Percentiles rank a stretch among this genome's conserved stretches.
These are phyloP conservation scores for Thamnophis sirtalis DNA, from an alignment of 2,113 vertebrate species.

Conservation along the genomic window DNA sequence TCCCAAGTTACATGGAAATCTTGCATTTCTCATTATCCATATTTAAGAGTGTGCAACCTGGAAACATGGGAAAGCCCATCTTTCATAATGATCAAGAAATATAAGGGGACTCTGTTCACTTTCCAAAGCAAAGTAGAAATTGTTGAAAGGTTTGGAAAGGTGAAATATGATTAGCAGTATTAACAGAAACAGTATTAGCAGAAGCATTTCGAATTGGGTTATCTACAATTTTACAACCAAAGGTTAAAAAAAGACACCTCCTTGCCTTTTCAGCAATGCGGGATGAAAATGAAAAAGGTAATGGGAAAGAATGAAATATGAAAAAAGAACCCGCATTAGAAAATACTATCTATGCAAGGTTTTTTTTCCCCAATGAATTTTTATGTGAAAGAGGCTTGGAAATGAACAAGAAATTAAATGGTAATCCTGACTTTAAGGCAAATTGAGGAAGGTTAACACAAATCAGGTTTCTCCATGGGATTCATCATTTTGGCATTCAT, in stretches of 20 bases:
- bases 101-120: not conserved
- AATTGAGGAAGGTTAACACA: not conserved
- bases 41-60: not conserved
- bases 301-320: slow-evolving; percentile 8
- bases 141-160: slow-evolving; percentile 18
- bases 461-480: not conserved
- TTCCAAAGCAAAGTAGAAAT: slow-evolving; percentile 25
- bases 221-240: slow-evolving; percentile 4
- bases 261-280: slow-evolving; percentile 1
- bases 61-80: not conserved
- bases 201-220: slow-evolving; percentile 7
- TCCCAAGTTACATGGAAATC: not conserved
- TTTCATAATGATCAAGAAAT: slow-evolving; percentile 20
- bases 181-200: not conserved
- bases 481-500: slow-evolving; percentile 5
- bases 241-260: not conserved
- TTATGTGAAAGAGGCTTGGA: slow-evolving; percentile 3
- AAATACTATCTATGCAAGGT: slow-evolving; percentile 5
- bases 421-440: slow-evolving; percentile 9
- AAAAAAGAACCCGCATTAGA: not conserved
- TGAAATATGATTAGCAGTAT: not conserved
- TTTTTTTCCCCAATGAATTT: slow-evolving; percentile 2
- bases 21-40: not conserved
- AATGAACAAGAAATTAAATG: slow-evolving; percentile 20
- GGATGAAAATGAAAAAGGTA: slow-evolving; percentile 6